Evolutionary conservation across 1,140 invertebrate genomes (phyloP), one percentile per base, ranked within the genome.

Genomic region (Eupristina koningsbergeri): DNA sequence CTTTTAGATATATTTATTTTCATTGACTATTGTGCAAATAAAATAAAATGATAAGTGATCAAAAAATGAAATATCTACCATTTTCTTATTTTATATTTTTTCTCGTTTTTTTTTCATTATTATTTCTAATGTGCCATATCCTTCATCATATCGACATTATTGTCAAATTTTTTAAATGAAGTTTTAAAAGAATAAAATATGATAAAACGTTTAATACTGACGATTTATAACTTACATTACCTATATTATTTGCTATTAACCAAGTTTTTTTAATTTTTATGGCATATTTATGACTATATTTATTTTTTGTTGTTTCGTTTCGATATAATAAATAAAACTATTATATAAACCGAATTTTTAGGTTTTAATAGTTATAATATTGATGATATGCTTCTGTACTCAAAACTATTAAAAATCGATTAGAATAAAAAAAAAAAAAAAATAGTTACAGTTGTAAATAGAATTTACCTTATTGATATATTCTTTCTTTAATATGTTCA

Each of bases 401-500:
- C 64, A 64, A 84, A 53, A 7, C 45, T 80, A 77, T 84, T 58
- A 64, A 81, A 81, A 83, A 83, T n/a, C n/a, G n/a, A 77, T 34
- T 84, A 80, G n/a, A 36, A 31, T 77, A 88, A 89, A 91, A 86
- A 86, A 88, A 90, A 74, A 34, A 63, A 79, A 36, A 71, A 74
- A 83, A 83, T 63, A 71, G 39, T 71, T 71, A 39, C 67, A n/a
- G 88, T 89, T 91, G 89, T 91, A 90, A 91, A 89, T 88, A 86
- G 84, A 90, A 85, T 90, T 90, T 86, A 90, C 71, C 41, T 84
- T 89, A 91, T 86, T 89, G 90, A 90, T 91, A 91, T 88, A 88
- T 74, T 58, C 11, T 22, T 45, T 76, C n/a, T n/a, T 90, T 88
- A 88, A 87, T 90, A 89, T 89, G 89, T 85, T 85, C 47, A 67